Evolutionary conservation across 2,888 invertebrate genomes (phyloP), one percentile per base, ranked within the genome.

Genomic region (Falcaria lacertinaria): DNA sequence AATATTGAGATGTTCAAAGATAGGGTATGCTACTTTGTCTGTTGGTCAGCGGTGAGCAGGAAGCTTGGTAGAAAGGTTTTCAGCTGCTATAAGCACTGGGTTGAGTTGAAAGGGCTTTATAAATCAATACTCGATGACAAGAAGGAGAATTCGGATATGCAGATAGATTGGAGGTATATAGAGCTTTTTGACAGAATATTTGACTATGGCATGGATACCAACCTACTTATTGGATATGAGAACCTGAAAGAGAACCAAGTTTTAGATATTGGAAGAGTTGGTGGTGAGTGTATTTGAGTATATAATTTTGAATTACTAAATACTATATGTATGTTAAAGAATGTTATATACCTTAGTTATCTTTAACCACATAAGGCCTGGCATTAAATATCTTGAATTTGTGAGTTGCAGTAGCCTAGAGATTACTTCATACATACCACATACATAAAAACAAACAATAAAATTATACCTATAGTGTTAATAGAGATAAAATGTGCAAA

Each of bases 131-230:
- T 88, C 33, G 64, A 77, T 13, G 81, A 85, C 41, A 89, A 89
- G 44, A 85, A 80, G 46, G 84, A 88, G 38, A 69, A 86, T 52
- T 70, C 87, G 0, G 86, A 86, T 38, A 69, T 82, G 73, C 74
- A 81, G 48, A 83, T 89, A 5, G 80, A 85, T 51, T 89, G 89
- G 89, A 60, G 79, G 15, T 89, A 88, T 44, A 87, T 86, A 35
- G 86, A 89, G 8, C 46, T 82, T 34, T 88, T 89, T 69, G 89
- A 89, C 50, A 75, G 76, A 36, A 82, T 89, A 47, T 88, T 87
- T 61, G 85, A 87, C 47, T 87, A 85, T 52, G 89, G 89, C 0
- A 87, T 83, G 81, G 82, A 87, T 43, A 61, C 60, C 0, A 71
- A 69, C 19, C 60, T 87, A 33, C 53, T 89, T 0, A 60, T 70